Percentiles rank a stretch among this genome's conserved stretches.
phyloP scores from a whole-genome alignment of 2,797 vertebrate genomes.

The Gymnothorax reevesii region DNA sequence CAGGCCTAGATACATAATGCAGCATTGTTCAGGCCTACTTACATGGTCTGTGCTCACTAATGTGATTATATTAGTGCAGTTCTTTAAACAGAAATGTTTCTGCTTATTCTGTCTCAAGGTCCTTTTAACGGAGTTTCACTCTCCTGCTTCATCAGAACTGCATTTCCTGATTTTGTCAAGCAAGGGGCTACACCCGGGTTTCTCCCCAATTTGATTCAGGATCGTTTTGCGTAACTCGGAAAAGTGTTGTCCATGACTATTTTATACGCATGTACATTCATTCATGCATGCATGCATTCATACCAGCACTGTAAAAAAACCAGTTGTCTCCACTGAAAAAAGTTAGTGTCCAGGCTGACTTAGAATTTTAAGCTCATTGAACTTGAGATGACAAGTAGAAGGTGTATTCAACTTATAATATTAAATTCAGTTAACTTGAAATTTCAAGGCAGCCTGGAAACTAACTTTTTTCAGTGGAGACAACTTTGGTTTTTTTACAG shows the following conservation, averaged over 20 bases:
- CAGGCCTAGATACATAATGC: background rate
- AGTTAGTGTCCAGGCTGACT: too few species aligned
- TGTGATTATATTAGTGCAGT: background rate
- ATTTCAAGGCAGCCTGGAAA: too few species aligned
- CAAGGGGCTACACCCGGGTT: background rate
- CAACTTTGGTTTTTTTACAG: too few species aligned
- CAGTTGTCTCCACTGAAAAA: too few species aligned
- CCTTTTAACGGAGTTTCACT: background rate
- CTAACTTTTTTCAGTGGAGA: too few species aligned
- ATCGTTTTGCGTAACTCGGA: background rate
- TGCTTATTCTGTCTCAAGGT: background rate
- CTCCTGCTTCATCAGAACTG: background rate
- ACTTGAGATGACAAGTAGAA: too few species aligned
- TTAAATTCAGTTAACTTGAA: too few species aligned
- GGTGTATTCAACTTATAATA: too few species aligned
- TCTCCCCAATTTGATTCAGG: background rate
- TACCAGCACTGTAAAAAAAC: too few species aligned
- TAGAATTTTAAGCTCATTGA: too few species aligned
- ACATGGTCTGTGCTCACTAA: background rate
- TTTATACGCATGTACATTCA: too few species aligned
- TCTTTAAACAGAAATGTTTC: background rate
- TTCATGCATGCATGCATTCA: too few species aligned
- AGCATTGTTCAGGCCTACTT: background rate
- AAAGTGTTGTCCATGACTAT: background rate
- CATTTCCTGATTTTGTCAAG: background rate